Percentiles rank a stretch among this genome's conserved stretches.
phyloP scores from a whole-genome alignment of 2,888 invertebrate species.

The Tinea pellionella region DNA sequence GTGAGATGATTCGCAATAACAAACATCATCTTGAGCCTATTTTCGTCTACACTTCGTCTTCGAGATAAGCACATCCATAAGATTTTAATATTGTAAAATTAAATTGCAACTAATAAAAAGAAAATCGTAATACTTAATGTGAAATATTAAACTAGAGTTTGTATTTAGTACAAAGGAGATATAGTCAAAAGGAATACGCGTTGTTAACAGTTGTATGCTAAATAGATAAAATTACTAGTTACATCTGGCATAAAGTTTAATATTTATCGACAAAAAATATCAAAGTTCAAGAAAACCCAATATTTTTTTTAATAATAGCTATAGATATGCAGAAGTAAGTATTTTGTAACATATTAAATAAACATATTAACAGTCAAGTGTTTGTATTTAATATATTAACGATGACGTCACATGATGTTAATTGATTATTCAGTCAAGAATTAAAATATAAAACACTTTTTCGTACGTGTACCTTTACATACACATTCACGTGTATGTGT shows the following conservation, averaged over 20 bases:
- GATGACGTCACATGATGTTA: not conserved
- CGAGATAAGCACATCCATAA: not conserved
- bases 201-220: not conserved
- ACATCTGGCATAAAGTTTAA: not conserved
- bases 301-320: not conserved
- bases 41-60: not conserved
- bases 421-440: too few species aligned
- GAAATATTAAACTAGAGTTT: too few species aligned
- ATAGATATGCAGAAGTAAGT: not conserved
- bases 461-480: too few species aligned
- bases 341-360: not conserved
- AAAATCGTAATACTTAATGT: too few species aligned
- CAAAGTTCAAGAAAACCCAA: not conserved
- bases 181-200: not conserved
- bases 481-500: too few species aligned
- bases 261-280: not conserved
- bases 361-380: not conserved
- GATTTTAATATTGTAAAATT: not conserved
- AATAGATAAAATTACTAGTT: not conserved
- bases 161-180: too few species aligned
- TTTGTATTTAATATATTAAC: not conserved
- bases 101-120: not conserved
- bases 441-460: too few species aligned
- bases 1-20: not conserved
- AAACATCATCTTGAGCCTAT: conserved; percentile 1